A percentile compares a stretch with the other conserved stretches of the same genome.
phyloP scores from a whole-genome alignment of 2,113 vertebrate species.

The Vulpes lagopus region DNA sequence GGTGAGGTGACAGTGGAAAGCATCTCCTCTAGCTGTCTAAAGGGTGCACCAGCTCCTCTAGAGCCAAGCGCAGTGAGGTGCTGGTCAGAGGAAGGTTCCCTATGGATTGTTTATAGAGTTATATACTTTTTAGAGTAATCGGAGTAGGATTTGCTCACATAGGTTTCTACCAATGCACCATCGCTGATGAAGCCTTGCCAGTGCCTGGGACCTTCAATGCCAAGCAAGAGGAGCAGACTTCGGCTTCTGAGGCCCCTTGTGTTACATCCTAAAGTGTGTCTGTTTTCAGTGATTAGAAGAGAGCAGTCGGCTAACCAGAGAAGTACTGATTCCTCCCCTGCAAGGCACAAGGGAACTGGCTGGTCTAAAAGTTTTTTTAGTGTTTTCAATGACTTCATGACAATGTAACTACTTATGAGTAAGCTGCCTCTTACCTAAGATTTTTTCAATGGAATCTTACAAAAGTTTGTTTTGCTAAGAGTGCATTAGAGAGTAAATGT shows the following conservation, averaged over 20 bases:
- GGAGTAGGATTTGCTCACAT: not conserved
- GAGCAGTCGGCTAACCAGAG: not conserved
- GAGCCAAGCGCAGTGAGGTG: not conserved
- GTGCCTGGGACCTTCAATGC: not conserved
- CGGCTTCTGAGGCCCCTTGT: not conserved
- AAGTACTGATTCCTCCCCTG: not conserved
- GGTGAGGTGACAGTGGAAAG: not conserved
- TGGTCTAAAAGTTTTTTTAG: not conserved
- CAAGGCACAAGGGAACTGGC: slow-evolving; percentile 7
- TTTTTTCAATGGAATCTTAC: not conserved
- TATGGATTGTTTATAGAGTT: not conserved
- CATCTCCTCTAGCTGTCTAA: not conserved
- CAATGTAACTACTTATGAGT: not conserved
- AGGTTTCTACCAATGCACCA: not conserved
- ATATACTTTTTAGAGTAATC: not conserved
- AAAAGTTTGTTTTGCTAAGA: not conserved
- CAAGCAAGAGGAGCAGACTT: not conserved
- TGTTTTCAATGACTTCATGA: not conserved
- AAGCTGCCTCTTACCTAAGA: not conserved
- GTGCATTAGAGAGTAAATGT: not conserved
- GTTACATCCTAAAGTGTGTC: not conserved
- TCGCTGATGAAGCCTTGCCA: not conserved
- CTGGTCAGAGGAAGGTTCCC: not conserved
- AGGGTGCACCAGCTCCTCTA: too few relatives aligned
- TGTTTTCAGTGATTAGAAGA: not conserved